These are phyloP conservation scores for Macrochelys suwanniensis DNA, from an alignment of 2,797 vertebrate genomes.

Conservation along the genomic window DNA sequence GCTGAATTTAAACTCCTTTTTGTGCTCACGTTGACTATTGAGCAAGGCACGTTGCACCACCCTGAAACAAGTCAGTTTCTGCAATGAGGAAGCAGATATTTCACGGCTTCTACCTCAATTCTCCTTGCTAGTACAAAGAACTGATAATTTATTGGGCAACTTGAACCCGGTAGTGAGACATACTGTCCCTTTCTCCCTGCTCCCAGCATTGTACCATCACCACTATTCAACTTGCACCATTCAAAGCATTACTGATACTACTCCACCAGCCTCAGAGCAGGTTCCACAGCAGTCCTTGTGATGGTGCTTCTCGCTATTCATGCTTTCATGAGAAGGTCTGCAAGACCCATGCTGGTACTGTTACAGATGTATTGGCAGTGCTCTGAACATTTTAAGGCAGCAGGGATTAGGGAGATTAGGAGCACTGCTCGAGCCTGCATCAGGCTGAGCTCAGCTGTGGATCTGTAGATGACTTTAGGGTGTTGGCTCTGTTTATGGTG, in stretches of 20 bases:
- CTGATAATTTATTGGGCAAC: neutral
- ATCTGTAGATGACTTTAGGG: too few relatives aligned
- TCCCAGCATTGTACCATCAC: neutral
- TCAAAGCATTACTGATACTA: neutral
- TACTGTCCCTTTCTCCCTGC: neutral
- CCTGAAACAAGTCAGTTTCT: neutral
- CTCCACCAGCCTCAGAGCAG: neutral
- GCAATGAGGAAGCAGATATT: neutral
- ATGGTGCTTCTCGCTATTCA: neutral
- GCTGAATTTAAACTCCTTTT: neutral
- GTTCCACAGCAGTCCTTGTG: neutral
- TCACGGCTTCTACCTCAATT: neutral
- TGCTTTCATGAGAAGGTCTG: neutral
- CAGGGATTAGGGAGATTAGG: neutral
- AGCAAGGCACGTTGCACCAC: neutral
- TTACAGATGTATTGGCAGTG: neutral
- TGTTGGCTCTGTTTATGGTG: too few relatives aligned
- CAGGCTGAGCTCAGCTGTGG: too few relatives aligned
- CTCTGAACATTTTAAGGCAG: fast-evolving
- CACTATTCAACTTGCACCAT: neutral
- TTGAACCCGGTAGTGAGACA: neutral
- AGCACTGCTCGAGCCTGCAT: too few relatives aligned
- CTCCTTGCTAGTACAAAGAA: neutral
- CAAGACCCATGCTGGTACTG: neutral
- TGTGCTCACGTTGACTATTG: neutral